Evolutionary conservation across 2,888 invertebrate species (phyloP).

Genomic region (Apamea monoglypha): DNA sequence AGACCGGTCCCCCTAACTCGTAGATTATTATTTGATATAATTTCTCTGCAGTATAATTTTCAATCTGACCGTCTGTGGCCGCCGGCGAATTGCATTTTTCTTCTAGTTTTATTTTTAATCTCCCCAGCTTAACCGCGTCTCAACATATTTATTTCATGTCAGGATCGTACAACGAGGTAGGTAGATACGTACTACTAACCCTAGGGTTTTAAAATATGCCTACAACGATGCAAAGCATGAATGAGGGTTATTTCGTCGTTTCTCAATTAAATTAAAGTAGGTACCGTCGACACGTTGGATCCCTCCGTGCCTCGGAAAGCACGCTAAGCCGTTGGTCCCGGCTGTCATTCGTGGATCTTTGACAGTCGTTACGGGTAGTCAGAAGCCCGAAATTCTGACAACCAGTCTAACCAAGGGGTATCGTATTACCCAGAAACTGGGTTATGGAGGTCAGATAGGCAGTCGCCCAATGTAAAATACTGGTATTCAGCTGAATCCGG

Average conservation of each 20-base stretch:
- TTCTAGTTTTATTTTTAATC: conserved; percentile 79
- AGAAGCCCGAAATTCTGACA: no score
- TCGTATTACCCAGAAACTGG: no score
- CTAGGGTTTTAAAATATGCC: neutral
- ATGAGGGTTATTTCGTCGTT: no score
- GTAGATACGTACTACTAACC: neutral
- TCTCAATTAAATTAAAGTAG: neutral
- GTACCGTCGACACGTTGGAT: neutral
- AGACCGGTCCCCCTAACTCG: neutral
- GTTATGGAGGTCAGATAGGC: no score
- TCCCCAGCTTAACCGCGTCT: conserved; percentile 68
- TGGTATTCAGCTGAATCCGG: no score
- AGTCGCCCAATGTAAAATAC: no score
- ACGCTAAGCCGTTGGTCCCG: no score
- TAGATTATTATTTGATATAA: conserved; percentile 62
- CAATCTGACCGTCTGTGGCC: conserved; percentile 82
- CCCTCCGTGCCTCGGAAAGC: no score
- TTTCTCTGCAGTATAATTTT: conserved; percentile 71
- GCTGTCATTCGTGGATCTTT: no score
- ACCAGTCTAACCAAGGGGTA: no score
- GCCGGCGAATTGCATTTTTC: conserved; percentile 79
- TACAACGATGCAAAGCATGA: neutral
- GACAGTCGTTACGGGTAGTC: no score
- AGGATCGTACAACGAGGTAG: conserved; percentile 15
- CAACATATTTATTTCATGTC: conserved; percentile 61